Conservation (phyloP, 2,888 invertebrate species). For the Leucophenga maculata region DNA sequence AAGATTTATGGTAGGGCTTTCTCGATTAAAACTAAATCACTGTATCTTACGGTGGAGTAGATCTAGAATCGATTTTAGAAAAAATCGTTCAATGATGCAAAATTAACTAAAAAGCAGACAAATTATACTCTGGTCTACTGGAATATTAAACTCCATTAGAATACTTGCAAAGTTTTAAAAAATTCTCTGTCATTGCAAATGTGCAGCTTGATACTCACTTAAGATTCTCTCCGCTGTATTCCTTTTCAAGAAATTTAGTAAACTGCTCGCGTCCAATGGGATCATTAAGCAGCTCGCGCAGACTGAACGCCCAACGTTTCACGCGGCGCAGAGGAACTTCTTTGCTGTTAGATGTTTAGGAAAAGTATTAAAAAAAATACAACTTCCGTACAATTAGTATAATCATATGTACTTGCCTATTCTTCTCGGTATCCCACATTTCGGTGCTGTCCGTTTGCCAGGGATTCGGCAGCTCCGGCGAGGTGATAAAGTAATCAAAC, state of each 20-base stretch:
- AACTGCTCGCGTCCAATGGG: conserved; percentile 97
- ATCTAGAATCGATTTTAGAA: too few species aligned
- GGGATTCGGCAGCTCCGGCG: conserved; percentile 95
- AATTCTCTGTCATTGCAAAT: background rate
- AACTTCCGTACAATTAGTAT: too few species aligned
- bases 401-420: conserved; percentile 79
- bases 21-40: too few species aligned
- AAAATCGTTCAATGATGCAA: too few species aligned
- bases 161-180: background rate
- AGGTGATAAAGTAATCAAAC: conserved; percentile 95
- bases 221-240: conserved; percentile 98
- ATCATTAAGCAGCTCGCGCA: conserved; percentile 94
- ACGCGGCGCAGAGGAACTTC: conserved; percentile 94
- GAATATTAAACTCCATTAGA: background rate
- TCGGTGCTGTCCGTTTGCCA: conserved; percentile 97
- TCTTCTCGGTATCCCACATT: conserved; percentile 97
- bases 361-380: too few species aligned
- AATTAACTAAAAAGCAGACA: too few species aligned
- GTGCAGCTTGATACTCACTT: conserved; percentile 78
- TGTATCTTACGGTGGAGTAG: too few species aligned
- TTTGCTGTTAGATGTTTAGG: conserved; percentile 79
- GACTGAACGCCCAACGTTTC: conserved; percentile 96
- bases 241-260: conserved; percentile 94
- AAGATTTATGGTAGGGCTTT: too few species aligned
- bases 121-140: too few species aligned